phyloP scores from a whole-genome alignment of 2,113 vertebrate species.

The Budorcas taxicolor region DNA sequence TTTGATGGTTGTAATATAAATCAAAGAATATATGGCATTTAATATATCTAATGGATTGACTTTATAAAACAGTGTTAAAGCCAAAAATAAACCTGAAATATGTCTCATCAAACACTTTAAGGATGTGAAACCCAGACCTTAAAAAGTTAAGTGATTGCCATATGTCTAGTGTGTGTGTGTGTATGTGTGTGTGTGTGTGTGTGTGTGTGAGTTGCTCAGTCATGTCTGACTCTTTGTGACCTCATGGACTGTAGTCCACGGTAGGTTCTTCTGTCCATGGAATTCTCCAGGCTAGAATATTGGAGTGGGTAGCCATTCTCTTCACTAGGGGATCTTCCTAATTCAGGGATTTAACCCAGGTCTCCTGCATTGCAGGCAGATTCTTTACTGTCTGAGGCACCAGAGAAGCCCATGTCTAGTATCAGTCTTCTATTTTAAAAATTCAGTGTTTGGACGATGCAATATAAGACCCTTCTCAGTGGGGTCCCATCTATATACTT shows the following conservation, averaged over 20 bases:
- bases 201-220: background rate
- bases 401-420: background rate
- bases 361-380: background rate
- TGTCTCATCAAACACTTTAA: background rate
- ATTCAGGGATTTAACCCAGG: background rate
- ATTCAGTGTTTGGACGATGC: background rate
- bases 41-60: background rate
- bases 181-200: background rate
- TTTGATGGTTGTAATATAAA: background rate
- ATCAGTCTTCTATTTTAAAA: background rate
- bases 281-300: background rate
- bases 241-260: background rate
- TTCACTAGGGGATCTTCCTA: background rate
- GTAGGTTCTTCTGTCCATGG: background rate
- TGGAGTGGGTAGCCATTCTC: background rate
- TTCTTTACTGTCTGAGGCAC: background rate
- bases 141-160: background rate
- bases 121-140: background rate
- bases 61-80: conserved; percentile 35
- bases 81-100: background rate
- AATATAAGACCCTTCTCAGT: background rate
- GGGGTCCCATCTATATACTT: background rate
- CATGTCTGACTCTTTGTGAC: background rate
- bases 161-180: background rate
- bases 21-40: background rate